Percentiles rank a stretch among this genome's conserved stretches.
phyloP scores from a whole-genome alignment of 2,113 vertebrate genomes.

The Upupa epops region DNA sequence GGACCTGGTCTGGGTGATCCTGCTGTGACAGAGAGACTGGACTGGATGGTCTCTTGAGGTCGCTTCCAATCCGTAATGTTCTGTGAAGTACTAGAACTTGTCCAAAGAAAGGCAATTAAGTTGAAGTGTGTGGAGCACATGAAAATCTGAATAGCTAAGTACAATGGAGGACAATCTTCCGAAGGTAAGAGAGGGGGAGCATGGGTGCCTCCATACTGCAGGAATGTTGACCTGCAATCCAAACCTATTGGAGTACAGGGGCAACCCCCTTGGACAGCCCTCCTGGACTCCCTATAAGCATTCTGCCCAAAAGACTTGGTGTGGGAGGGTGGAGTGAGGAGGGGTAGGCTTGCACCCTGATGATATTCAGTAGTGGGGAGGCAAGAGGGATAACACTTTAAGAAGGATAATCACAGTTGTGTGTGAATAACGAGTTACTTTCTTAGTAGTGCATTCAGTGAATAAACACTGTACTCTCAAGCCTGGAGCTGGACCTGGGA shows the following conservation, averaged over 20 bases:
- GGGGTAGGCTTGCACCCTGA: background rate
- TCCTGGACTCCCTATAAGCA: background rate
- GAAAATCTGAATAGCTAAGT: background rate
- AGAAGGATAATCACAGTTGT: background rate
- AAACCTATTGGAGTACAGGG: rapidly evolving
- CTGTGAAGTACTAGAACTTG: too few relatives aligned
- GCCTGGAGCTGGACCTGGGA: background rate
- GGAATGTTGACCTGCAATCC: background rate
- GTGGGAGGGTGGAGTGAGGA: background rate
- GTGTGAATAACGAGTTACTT: background rate
- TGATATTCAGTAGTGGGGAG: background rate
- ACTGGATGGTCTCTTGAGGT: too few relatives aligned
- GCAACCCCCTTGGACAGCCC: background rate
- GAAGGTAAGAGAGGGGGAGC: too few relatives aligned
- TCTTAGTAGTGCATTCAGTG: background rate
- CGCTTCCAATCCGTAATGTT: too few relatives aligned
- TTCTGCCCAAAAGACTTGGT: background rate
- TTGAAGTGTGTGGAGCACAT: too few relatives aligned
- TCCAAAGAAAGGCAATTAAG: too few relatives aligned
- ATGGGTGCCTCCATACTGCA: background rate
- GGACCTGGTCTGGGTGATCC: too few relatives aligned
- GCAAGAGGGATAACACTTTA: background rate
- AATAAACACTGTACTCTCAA: background rate
- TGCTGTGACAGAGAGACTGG: too few relatives aligned
- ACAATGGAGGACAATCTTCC: background rate